Base-by-base conservation (phyloP, 2,113 vertebrate genomes). In the Benitochromis conjunctus region DNA sequence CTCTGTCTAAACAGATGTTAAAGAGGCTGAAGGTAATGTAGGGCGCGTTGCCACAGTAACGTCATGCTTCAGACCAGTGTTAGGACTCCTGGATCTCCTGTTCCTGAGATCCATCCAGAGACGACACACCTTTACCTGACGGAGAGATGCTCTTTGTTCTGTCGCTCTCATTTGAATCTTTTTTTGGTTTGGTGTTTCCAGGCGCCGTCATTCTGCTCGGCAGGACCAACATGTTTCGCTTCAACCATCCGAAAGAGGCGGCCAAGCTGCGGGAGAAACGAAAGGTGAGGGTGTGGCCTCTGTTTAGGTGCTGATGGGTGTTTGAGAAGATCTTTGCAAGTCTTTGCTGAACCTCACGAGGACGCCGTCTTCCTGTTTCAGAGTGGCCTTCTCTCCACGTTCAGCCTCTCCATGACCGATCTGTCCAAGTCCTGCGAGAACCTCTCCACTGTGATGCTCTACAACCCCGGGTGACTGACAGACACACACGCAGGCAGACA, bases 201-300 rank as follows among this genome's bases (percentile, higher is more conserved):
- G 99, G 99, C 85, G 99, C 99, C 4, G 98, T 99, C 24, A 98
- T 99, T 86, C 96, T 99, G 86, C 96, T 99, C 55, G 99, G 98
- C 46, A 96, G 98, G 92, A 99, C 98, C 69, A 99, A 99, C 94
- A 99, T 99, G 98, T 99, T 99, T 89, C 97, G 98, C 12, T 99
- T 99, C 94, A 99, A 99, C 90, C 98, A 99, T 84, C 99, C 99
- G 0, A 99, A 99, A 94, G 99, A 99, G 91, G 99, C 99, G 1
- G 99, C 98, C 43, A 98, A 97, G 85, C 96, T 99, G 57, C 96
- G 98, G 83, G 98, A 99, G 91, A 99, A 99, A 93, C 97, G 99
- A 41, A 99, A 99, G 97, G 98, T 99, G 85, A 96, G 95, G 4
- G 12, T 21, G 5, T 5, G 6, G 6, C 21, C 66, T 71, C 0